Evolutionary conservation across 1,140 invertebrate species (phyloP), one percentile per base, ranked within the genome.

Genomic region (Xylocopa sonorina): DNA sequence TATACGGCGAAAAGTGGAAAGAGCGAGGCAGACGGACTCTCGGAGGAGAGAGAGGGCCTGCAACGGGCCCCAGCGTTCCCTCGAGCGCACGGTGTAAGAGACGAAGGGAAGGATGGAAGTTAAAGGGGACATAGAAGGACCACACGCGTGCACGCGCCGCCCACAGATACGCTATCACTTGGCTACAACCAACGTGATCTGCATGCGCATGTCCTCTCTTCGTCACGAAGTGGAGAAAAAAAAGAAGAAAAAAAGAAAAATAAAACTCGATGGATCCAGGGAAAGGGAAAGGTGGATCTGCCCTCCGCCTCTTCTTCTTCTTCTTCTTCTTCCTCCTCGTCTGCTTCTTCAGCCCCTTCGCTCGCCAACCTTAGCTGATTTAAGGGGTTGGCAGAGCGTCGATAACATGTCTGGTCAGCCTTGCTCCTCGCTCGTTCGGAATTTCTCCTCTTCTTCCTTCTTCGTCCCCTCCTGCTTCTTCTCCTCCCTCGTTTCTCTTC

Each of bases 141-240:
- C 92, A 92, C 91, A 92, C 92, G 89, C n/a, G n/a, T n/a, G n/a
- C 90, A 90, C 88, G 89, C 87, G 86, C 90, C 91, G 91, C 91
- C 92, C 91, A 92, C 91, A 92, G 92, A 92, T 92, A 92, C 87
- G 88, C 86, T 92, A 92, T 92, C 92, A 92, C 89, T 88, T 83
- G 83, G 86, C 84, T 88, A 90, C 89, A 89, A 90, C 87, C 90
- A 85, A 92, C 91, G 91, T 92, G 91, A 91, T 92, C 90, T 91
- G 90, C 90, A 92, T 91, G 88, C 87, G 88, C 90, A 89, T 90
- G 90, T 91, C 88, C 89, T 84, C 83, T 89, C 88, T 88, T 83
- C 84, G 82, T 83, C 84, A 75, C 66, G 55, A 67, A 50, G 77
- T 32, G 21, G 32, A 46, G 51, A 34, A 74, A 64, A 48, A 80